Evolutionary conservation across 1,140 invertebrate genomes (phyloP).

Genomic region (Brachionus manjavacas): DNA sequence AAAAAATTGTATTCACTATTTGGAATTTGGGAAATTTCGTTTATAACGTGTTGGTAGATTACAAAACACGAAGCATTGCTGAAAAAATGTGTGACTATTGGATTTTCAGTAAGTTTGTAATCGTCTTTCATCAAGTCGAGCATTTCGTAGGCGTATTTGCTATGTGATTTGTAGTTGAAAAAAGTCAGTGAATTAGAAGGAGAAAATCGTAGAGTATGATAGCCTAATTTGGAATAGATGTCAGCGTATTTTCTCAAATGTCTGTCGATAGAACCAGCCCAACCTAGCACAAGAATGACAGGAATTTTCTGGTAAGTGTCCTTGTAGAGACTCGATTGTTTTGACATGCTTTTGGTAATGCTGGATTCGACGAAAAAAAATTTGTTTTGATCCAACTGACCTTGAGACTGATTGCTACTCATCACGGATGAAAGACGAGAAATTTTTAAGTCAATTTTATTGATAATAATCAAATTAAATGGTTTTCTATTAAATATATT

Average conservation of each 20-base stretch:
- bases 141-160: slow-evolving; percentile 14
- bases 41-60: slow-evolving; percentile 29
- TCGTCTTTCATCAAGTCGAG: not conserved
- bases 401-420: not conserved
- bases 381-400: not conserved
- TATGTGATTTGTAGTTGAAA: not conserved
- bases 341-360: not conserved
- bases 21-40: not conserved
- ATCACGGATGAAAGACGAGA: not conserved
- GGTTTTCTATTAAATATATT: not conserved
- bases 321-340: not conserved
- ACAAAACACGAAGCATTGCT: slow-evolving; percentile 28
- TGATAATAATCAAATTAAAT: not conserved
- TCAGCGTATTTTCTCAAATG: slow-evolving; percentile 7
- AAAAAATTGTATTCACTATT: slow-evolving; percentile 8
- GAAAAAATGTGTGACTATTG: not conserved
- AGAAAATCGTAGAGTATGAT: slow-evolving; percentile 33
- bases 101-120: not conserved
- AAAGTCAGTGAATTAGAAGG: slow-evolving; percentile 30
- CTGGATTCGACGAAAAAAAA: not conserved
- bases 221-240: slow-evolving; percentile 8
- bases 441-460: not conserved
- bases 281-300: slow-evolving; percentile 1
- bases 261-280: not conserved
- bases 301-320: not conserved